Conservation (phyloP, 2,888 invertebrate genomes). For the Tupiocoris notatus region DNA sequence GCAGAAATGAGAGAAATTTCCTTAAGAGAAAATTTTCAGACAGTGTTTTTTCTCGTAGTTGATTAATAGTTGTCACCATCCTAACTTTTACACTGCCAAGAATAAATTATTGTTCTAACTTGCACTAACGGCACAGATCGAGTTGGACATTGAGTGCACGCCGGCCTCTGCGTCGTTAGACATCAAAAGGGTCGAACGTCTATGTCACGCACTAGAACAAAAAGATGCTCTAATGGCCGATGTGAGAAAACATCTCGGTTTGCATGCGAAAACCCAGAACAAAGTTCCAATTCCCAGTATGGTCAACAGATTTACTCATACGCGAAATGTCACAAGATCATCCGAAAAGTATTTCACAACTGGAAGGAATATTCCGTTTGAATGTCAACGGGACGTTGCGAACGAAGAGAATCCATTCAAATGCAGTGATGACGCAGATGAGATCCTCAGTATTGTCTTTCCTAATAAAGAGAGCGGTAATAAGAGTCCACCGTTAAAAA, state of each 20-base stretch:
- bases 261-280: not conserved
- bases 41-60: too few relatives aligned
- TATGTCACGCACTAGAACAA: conserved; percentile 28
- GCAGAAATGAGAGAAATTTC: too few relatives aligned
- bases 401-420: conserved; percentile 25
- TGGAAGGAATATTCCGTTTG: conserved; percentile 10
- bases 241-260: conserved; percentile 26
- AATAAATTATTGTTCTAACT: too few relatives aligned
- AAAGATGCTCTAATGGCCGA: conserved; percentile 9
- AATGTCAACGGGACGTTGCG: conserved; percentile 11
- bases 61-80: too few relatives aligned
- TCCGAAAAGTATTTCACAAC: conserved; percentile 26
- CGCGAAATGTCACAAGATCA: conserved; percentile 5
- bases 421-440: not conserved
- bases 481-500: not conserved
- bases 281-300: conserved; percentile 24
- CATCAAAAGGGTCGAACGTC: conserved; percentile 20
- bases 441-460: not conserved
- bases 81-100: too few relatives aligned
- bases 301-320: conserved; percentile 14
- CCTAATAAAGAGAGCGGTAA: not conserved
- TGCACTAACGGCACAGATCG: conserved; percentile 12
- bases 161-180: conserved; percentile 13
- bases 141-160: conserved; percentile 24
- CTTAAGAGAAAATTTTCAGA: too few relatives aligned